phyloP scores from a whole-genome alignment of 2,888 invertebrate genomes.

The Plemyria rubiginata region DNA sequence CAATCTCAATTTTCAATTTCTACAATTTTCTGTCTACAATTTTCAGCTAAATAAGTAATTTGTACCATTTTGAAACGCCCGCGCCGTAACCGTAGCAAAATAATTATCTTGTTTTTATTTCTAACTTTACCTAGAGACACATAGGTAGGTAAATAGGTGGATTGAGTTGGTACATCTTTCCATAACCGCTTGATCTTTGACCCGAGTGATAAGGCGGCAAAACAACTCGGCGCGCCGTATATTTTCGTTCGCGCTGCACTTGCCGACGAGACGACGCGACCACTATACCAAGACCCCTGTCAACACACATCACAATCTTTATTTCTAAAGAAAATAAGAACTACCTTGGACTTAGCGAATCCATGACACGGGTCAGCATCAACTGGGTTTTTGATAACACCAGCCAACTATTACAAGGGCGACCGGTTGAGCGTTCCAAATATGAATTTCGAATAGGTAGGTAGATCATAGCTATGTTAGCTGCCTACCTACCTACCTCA shows the following conservation, averaged over 20 bases:
- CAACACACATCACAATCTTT: conserved; percentile 55
- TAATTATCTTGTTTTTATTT: too few species aligned
- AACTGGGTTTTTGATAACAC: conserved; percentile 77
- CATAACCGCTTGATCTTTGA: conserved; percentile 59
- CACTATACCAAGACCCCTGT: conserved; percentile 64
- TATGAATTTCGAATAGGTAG: conserved; percentile 75
- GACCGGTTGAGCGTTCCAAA: conserved; percentile 81
- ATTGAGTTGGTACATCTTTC: conserved; percentile 1
- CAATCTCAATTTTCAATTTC: too few species aligned
- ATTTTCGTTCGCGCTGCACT: conserved; percentile 84
- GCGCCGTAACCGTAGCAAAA: too few species aligned
- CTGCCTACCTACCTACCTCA: too few species aligned
- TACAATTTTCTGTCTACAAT: too few species aligned
- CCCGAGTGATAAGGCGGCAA: conserved; percentile 82
- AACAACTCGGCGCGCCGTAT: conserved; percentile 83
- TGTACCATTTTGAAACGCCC: too few species aligned
- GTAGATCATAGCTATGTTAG: neutral
- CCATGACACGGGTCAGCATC: conserved; percentile 60
- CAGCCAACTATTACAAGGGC: conserved; percentile 85
- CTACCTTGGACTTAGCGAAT: conserved; percentile 35
- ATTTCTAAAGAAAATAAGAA: conserved; percentile 45
- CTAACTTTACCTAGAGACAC: neutral
- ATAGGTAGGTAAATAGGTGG: neutral
- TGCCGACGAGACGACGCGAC: conserved; percentile 70
- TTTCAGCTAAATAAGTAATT: too few species aligned